Conservation (phyloP, 2,797 vertebrate genomes). For the Emys orbicularis region DNA sequence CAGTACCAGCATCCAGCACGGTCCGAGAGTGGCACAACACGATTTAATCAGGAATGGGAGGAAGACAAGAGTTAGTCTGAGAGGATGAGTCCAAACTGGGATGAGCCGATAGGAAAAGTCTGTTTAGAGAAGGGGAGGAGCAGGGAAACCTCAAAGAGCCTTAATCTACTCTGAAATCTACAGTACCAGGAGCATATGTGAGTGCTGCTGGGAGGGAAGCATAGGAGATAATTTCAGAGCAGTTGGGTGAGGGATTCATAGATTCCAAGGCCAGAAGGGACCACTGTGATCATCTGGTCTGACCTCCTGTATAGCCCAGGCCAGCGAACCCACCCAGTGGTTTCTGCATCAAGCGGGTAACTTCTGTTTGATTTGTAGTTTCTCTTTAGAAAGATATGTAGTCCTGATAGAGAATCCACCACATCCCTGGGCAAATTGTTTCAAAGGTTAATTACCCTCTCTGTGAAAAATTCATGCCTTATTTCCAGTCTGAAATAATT, state of each 20-base stretch:
- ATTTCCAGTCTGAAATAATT: neutral
- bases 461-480: neutral
- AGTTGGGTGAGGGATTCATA: constrained; percentile 8
- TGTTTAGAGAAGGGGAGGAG: neutral
- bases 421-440: neutral
- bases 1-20: too few species aligned
- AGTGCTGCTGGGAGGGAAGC: neutral
- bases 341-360: constrained; percentile 53
- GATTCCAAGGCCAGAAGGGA: neutral
- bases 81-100: neutral
- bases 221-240: neutral
- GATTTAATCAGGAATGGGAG: neutral
- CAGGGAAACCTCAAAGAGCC: fast-evolving
- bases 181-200: too few species aligned
- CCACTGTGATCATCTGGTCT: constrained; percentile 2
- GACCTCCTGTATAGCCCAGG: constrained; percentile 26
- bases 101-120: neutral
- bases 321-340: constrained; percentile 27
- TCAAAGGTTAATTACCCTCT: neutral
- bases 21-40: too few species aligned
- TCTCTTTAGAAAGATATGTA: constrained; percentile 39
- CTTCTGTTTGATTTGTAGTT: constrained; percentile 56
- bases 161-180: fast-evolving
- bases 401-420: neutral
- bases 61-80: neutral